Percentiles rank a stretch among this genome's conserved stretches.
phyloP scores from a whole-genome alignment of 2,113 vertebrate genomes.

The Ovis canadensis region DNA sequence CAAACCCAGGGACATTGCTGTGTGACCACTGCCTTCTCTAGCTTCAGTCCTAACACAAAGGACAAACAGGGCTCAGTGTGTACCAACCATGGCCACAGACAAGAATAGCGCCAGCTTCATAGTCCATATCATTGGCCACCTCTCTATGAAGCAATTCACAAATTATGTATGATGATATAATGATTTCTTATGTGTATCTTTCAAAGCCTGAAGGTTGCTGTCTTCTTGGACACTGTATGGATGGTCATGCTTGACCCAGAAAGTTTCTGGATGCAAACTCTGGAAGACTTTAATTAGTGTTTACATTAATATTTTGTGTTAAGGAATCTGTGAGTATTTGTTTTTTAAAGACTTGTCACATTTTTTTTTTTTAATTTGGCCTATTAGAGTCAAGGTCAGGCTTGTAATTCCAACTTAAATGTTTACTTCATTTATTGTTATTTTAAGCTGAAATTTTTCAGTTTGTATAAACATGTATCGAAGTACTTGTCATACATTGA shows the following conservation, averaged over 20 bases:
- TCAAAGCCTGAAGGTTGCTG: neutral
- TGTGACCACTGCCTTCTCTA: neutral
- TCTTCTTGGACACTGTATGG: neutral
- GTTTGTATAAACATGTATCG: neutral
- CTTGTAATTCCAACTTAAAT: neutral
- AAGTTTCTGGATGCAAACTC: neutral
- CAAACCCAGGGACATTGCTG: neutral
- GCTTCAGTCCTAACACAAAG: neutral
- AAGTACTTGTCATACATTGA: neutral
- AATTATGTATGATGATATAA: neutral
- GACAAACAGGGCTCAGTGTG: neutral
- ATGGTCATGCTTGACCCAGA: neutral
- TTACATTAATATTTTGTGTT: neutral
- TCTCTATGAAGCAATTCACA: neutral
- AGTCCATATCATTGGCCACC: neutral
- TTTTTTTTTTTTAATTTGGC: neutral
- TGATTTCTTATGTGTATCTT: neutral
- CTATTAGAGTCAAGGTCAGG: neutral
- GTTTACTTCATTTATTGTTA: neutral
- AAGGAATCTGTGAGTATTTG: neutral
- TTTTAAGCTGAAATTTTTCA: neutral
- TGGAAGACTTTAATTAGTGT: neutral
- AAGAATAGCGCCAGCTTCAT: neutral
- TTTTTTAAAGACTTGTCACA: neutral
- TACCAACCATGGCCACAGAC: neutral